Conservation (phyloP, 2,113 vertebrate genomes). For the Donacobius atricapilla region DNA sequence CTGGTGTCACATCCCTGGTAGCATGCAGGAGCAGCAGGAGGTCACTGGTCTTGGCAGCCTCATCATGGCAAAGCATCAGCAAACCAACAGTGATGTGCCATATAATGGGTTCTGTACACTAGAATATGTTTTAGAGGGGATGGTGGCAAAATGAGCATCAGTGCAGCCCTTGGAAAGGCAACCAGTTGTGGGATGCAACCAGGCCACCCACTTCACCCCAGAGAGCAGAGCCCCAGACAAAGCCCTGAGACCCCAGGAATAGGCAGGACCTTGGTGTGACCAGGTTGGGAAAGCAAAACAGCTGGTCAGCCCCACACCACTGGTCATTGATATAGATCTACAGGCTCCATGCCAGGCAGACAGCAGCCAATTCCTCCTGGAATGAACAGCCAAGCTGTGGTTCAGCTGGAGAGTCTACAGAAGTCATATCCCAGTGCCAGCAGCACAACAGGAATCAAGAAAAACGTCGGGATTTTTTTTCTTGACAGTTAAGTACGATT, state of each 20-base stretch:
- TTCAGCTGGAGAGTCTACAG: background rate
- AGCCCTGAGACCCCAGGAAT: background rate
- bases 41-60: background rate
- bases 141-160: background rate
- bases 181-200: background rate
- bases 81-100: rapidly evolving
- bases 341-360: conserved; percentile 12
- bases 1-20: background rate
- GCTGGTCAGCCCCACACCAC: background rate
- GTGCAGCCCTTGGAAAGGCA: background rate
- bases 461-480: background rate
- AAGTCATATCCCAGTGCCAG: background rate
- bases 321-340: background rate
- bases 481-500: background rate
- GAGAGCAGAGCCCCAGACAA: background rate
- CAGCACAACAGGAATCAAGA: background rate
- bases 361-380: background rate
- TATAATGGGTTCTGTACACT: background rate
- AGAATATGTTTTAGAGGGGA: background rate
- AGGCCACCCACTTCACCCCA: rapidly evolving
- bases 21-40: background rate
- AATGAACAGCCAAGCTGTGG: background rate
- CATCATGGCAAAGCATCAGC: background rate
- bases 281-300: background rate
- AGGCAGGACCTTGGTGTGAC: background rate